Evolutionary conservation across 2,113 vertebrate genomes (phyloP).

Genomic region (Lamprologus lemairii): DNA sequence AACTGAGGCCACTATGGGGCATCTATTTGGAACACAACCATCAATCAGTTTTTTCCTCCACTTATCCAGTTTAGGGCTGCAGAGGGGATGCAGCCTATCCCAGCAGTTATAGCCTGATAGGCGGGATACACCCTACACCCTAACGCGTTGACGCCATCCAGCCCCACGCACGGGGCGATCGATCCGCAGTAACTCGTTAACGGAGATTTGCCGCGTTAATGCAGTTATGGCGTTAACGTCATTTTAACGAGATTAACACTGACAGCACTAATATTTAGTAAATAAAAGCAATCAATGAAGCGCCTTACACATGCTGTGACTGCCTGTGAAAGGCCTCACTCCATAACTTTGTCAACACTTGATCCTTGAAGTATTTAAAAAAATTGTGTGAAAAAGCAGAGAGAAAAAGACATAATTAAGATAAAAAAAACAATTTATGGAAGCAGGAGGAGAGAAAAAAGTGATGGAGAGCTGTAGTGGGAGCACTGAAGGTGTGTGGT

Average conservation of each 20-base stretch:
- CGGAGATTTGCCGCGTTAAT: background rate
- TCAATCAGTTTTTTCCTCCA: background rate
- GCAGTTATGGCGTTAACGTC: background rate
- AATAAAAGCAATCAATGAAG: background rate
- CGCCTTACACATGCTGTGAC: background rate
- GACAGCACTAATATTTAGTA: background rate
- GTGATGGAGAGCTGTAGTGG: background rate
- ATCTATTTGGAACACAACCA: background rate
- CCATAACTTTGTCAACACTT: background rate
- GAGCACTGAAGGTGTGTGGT: background rate
- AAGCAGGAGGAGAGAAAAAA: background rate
- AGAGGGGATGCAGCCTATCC: background rate
- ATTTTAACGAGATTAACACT: background rate
- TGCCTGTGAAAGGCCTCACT: background rate
- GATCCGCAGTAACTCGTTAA: background rate
- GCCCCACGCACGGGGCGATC: background rate
- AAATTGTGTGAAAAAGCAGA: background rate
- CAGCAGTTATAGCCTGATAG: background rate
- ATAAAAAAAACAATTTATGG: background rate
- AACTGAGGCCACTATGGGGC: background rate
- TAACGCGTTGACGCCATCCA: background rate
- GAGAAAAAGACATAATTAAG: background rate
- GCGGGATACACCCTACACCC: background rate
- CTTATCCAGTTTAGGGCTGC: background rate
- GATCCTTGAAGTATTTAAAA: background rate